Evolutionary conservation across 2,113 vertebrate genomes (phyloP).

Genomic region (Pteropus alecto): DNA sequence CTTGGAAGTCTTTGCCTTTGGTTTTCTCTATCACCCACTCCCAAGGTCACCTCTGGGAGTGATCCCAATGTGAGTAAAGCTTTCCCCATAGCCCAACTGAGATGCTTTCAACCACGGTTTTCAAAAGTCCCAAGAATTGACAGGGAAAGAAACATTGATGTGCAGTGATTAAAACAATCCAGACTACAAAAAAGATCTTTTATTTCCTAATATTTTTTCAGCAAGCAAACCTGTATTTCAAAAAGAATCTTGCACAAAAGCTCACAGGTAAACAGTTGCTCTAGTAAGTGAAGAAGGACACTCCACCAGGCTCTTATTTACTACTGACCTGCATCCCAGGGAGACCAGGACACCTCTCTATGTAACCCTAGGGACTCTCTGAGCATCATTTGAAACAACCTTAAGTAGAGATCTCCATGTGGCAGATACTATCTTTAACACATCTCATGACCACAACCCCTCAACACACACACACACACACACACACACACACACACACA

Average conservation of each 20-base stretch:
- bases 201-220: neutral
- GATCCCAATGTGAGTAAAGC: neutral
- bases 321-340: neutral
- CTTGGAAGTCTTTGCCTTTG: neutral
- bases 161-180: slow-evolving; percentile 10
- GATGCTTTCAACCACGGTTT: neutral
- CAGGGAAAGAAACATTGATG: neutral
- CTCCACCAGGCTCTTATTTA: neutral
- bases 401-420: neutral
- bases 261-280: neutral
- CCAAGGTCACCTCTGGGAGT: neutral
- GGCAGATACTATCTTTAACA: neutral
- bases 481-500: neutral
- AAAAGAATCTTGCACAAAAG: slow-evolving; percentile 14
- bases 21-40: neutral
- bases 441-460: neutral
- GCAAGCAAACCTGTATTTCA: slow-evolving; percentile 29
- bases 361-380: neutral
- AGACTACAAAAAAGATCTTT: neutral
- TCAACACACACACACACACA: neutral
- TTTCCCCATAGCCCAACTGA: neutral
- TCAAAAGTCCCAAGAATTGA: slow-evolving; percentile 35
- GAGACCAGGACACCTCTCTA: neutral
- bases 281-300: neutral
- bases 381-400: neutral